A percentile compares a stretch with the other conserved stretches of the same genome.
These are phyloP conservation scores for Dicroscelio sp. DNA, from an alignment of 2,888 invertebrate genomes.

Conservation along the genomic window DNA sequence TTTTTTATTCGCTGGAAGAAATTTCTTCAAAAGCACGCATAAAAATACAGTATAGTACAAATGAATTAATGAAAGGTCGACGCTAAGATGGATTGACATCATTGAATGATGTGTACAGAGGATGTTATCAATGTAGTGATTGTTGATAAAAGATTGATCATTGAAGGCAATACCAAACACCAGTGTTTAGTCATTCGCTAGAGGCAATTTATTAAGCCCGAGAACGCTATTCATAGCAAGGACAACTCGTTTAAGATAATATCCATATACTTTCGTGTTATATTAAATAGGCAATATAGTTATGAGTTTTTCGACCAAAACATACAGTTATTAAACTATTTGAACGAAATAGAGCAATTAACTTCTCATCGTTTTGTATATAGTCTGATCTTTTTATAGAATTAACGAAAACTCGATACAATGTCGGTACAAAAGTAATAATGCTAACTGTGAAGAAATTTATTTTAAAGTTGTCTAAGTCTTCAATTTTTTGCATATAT, in stretches of 20 bases:
- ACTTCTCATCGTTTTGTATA: too few relatives aligned
- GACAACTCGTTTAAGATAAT: conserved; percentile 75
- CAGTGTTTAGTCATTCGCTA: conserved; percentile 74
- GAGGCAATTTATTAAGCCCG: conserved; percentile 77
- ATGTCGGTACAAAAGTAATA: too few relatives aligned
- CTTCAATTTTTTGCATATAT: too few relatives aligned
- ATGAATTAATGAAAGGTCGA: conserved; percentile 67
- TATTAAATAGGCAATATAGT: conserved; percentile 61
- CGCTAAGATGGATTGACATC: conserved; percentile 62
- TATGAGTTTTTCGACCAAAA: conserved; percentile 39
- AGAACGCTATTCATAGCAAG: conserved; percentile 80
- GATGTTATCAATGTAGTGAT: conserved; percentile 78
- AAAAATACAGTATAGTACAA: background rate
- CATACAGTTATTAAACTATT: too few relatives aligned
- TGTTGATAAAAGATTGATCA: conserved; percentile 80
- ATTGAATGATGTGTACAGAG: conserved; percentile 68
- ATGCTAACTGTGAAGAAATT: too few relatives aligned
- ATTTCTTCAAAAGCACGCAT: background rate
- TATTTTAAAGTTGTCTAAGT: too few relatives aligned
- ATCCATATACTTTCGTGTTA: conserved; percentile 69
- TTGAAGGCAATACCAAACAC: conserved; percentile 79
- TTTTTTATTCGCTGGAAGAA: too few relatives aligned
- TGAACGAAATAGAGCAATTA: too few relatives aligned
- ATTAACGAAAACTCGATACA: too few relatives aligned
- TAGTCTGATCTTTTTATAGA: too few relatives aligned